phyloP scores from a whole-genome alignment of 2,888 invertebrate genomes.

The Macaria liturata region DNA sequence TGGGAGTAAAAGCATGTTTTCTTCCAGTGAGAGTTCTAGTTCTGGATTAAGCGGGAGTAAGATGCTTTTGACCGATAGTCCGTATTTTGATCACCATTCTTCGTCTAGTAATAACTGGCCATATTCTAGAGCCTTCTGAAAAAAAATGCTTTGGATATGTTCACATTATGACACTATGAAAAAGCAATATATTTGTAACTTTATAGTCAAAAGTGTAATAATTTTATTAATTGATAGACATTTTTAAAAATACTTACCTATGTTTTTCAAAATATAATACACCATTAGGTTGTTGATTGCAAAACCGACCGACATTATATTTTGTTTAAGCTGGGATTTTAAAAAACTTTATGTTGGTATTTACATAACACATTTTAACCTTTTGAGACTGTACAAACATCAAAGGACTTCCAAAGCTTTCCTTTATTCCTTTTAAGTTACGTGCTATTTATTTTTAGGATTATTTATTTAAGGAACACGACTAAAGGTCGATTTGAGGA shows the following conservation, averaged over 20 bases:
- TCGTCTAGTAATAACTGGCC: slow-evolving; percentile 81
- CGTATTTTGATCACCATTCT: slow-evolving; percentile 83
- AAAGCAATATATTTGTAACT: no score
- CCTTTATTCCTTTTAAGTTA: slow-evolving; percentile 36
- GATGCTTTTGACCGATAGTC: slow-evolving; percentile 84
- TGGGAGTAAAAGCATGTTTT: slow-evolving; percentile 84
- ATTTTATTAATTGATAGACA: no score
- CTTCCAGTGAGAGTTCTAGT: slow-evolving; percentile 83
- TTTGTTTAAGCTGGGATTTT: no score
- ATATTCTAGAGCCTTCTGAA: slow-evolving; percentile 70
- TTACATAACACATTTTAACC: background rate
- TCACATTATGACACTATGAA: no score
- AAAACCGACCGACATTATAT: no score
- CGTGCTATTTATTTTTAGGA: slow-evolving; percentile 51
- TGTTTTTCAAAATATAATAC: no score
- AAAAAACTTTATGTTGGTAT: background rate
- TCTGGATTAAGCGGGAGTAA: slow-evolving; percentile 85
- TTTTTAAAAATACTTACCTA: no score
- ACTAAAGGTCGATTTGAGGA: slow-evolving; percentile 59
- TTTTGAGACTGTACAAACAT: slow-evolving; percentile 17
- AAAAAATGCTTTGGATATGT: background rate
- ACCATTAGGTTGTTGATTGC: no score
- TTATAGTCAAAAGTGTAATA: no score
- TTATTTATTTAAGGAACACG: slow-evolving; percentile 16
- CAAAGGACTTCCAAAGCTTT: slow-evolving; percentile 45